A percentile compares a stretch with the other conserved stretches of the same genome.
These are phyloP conservation scores for Sardinella longiceps DNA, from an alignment of 2,797 vertebrate species.

Conservation along the genomic window DNA sequence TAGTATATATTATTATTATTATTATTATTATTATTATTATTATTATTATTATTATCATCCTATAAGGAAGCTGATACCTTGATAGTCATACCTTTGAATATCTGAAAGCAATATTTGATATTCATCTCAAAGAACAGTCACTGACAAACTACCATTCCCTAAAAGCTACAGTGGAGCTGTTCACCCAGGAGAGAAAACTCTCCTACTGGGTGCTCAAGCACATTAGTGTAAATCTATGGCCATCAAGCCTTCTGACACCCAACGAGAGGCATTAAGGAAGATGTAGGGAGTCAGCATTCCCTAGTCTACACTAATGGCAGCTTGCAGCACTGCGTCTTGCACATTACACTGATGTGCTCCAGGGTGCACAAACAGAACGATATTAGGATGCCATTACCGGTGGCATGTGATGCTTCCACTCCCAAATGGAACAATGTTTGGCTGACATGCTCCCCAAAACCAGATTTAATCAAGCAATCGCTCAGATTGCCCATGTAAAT, in stretches of 20 bases:
- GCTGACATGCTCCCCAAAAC: conserved; percentile 34
- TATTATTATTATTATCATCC: not conserved
- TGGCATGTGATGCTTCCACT: conserved; percentile 26
- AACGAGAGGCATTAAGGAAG: conserved; percentile 38
- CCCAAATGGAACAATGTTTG: conserved; percentile 36
- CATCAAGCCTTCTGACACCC: conserved; percentile 37
- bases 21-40: too few species aligned
- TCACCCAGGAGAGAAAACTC: not conserved
- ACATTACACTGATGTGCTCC: conserved; percentile 50
- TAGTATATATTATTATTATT: too few species aligned
- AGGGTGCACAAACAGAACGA: conserved; percentile 37
- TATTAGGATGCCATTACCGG: conserved; percentile 40
- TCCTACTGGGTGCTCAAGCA: conserved; percentile 14
- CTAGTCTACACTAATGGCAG: conserved; percentile 42
- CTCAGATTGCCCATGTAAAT: conserved; percentile 29
- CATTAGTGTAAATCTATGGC: conserved; percentile 36
- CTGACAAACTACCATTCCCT: not conserved
- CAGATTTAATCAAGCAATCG: conserved; percentile 49
- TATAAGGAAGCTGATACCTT: not conserved
- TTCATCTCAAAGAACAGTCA: not conserved
- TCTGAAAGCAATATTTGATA: not conserved
- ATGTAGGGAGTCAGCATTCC: conserved; percentile 34
- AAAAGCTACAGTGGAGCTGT: not conserved
- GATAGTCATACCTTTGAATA: not conserved
- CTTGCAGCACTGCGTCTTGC: conserved; percentile 37